Conservation (phyloP, 30 jellyfish, hydroid and myxozoan species). For the Turritopsis rubra region DNA sequence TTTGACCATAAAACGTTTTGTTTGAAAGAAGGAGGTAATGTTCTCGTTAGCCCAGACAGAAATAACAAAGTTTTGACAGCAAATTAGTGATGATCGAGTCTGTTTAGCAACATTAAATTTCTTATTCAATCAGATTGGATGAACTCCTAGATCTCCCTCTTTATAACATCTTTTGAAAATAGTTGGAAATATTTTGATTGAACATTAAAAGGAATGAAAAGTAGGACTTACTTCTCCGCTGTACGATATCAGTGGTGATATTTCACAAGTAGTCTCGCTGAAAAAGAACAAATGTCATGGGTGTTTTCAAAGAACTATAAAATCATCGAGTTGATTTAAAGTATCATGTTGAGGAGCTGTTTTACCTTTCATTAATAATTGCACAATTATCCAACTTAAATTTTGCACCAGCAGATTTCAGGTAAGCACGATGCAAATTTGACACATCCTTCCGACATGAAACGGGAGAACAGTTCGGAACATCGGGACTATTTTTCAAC, state of each 20-base stretch:
- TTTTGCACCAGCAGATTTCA: slow-evolving; percentile 78
- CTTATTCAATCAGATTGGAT: too few species aligned
- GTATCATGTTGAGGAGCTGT: background rate
- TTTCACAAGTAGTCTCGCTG: slow-evolving; percentile 58
- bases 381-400: slow-evolving; percentile 16
- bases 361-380: background rate
- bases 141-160: too few species aligned
- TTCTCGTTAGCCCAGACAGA: too few species aligned
- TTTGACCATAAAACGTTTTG: too few species aligned
- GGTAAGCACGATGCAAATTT: slow-evolving; percentile 37
- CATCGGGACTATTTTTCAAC: slow-evolving; percentile 82
- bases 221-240: slow-evolving; percentile 67
- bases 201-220: background rate
- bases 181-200: background rate
- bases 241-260: slow-evolving; percentile 72
- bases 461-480: slow-evolving; percentile 62
- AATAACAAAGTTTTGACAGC: too few species aligned
- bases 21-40: too few species aligned
- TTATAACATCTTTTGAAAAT: too few species aligned
- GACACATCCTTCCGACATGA: slow-evolving; percentile 68
- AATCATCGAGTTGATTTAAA: background rate
- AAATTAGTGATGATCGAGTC: too few species aligned
- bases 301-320: background rate
- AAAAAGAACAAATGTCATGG: too few species aligned
- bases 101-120: too few species aligned